Evolutionary conservation across 1,140 invertebrate species (phyloP).

Genomic region (Brachionus calyciflorus): DNA sequence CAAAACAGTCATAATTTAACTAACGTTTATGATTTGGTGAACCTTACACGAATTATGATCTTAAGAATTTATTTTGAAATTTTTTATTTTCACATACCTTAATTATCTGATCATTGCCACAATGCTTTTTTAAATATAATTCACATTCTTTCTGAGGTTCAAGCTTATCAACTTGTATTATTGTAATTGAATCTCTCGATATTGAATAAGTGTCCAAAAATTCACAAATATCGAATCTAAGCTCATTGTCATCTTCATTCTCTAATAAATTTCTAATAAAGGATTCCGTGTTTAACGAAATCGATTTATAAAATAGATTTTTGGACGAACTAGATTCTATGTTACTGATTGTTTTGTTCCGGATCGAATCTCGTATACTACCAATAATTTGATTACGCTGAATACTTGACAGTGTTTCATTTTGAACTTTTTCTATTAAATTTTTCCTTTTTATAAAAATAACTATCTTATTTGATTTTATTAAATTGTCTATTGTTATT

Average conservation of each 20-base stretch:
- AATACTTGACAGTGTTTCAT: not conserved
- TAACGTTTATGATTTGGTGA: no score
- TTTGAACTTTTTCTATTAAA: not conserved
- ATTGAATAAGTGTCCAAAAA: slow-evolving; percentile 14
- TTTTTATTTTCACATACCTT: no score
- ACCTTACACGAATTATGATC: no score
- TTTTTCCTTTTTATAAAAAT: not conserved
- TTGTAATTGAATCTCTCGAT: not conserved
- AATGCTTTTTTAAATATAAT: not conserved
- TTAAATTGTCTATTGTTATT: slow-evolving; percentile 18
- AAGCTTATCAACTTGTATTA: not conserved
- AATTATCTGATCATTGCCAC: not conserved
- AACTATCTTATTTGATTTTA: slow-evolving; percentile 29
- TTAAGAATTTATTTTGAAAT: no score
- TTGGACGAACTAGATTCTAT: not conserved
- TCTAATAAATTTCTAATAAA: slow-evolving; percentile 9
- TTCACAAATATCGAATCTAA: slow-evolving; percentile 5
- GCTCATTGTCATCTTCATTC: not conserved
- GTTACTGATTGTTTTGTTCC: not conserved
- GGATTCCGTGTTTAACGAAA: slow-evolving; percentile 17
- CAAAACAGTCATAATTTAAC: no score
- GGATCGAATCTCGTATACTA: not conserved
- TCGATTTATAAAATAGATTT: slow-evolving; percentile 8
- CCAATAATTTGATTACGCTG: slow-evolving; percentile 2
- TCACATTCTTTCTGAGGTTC: not conserved